Evolutionary conservation across 2,888 invertebrate genomes (phyloP).

Genomic region (Ramazzottius varieornatus): DNA sequence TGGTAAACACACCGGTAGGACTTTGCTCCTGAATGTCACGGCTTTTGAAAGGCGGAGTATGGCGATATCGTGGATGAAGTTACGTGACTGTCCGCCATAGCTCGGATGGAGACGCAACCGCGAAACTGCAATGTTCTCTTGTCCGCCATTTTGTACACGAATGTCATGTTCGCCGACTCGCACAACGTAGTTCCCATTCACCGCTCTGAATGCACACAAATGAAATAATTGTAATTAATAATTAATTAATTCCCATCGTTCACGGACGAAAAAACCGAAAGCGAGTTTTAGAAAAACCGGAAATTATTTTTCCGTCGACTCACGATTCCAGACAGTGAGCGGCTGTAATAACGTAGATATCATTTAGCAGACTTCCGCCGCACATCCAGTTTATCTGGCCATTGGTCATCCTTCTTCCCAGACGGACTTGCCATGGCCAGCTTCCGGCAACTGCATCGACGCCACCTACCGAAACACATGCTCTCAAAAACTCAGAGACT

Average conservation of each 20-base stretch:
- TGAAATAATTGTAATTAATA: no score
- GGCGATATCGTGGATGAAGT: background rate
- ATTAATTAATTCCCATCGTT: background rate
- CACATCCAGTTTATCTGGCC: background rate
- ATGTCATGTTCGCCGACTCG: background rate
- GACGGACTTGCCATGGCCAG: slow-evolving; percentile 3
- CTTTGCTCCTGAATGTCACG: background rate
- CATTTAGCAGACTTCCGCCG: background rate
- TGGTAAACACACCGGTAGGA: background rate
- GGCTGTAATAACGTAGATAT: background rate
- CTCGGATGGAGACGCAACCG: background rate
- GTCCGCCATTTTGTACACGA: background rate
- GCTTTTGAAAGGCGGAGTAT: background rate
- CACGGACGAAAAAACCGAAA: background rate
- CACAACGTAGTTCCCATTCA: background rate
- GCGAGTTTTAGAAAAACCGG: no score
- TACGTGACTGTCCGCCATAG: background rate
- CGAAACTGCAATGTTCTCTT: background rate
- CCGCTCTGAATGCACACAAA: background rate
- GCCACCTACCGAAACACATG: background rate
- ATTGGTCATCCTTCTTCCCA: background rate
- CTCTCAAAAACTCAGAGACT: no score
- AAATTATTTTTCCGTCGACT: background rate
- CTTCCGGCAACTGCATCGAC: background rate
- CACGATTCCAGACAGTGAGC: background rate